Evolutionary conservation across 2,113 vertebrate genomes (phyloP).

Genomic region (Orthonyx spaldingii): DNA sequence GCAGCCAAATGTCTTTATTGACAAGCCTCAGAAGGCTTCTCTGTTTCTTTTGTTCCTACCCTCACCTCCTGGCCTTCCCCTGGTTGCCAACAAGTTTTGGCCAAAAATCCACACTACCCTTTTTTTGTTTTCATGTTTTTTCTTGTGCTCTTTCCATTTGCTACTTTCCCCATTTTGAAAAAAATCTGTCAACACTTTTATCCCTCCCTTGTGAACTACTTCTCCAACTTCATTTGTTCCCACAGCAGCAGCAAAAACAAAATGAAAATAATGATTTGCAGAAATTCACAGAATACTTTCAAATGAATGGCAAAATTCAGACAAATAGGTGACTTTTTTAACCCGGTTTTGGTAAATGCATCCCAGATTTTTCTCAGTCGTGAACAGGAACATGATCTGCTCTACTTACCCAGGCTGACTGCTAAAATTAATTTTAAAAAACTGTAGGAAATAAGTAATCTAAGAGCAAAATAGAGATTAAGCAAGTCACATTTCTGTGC

Average conservation of each 20-base stretch:
- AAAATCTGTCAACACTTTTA: not conserved
- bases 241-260: not conserved
- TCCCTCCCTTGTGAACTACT: not conserved
- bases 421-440: not conserved
- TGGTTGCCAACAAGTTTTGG: not conserved
- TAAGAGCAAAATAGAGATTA: not conserved
- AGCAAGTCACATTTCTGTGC: not conserved
- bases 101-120: fast-evolving
- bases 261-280: not conserved
- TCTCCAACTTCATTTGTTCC: not conserved
- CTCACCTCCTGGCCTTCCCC: not conserved
- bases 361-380: not conserved
- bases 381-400: not conserved
- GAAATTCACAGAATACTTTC: not conserved
- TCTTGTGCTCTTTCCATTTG: not conserved
- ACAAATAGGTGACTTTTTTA: not conserved
- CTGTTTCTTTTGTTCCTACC: not conserved
- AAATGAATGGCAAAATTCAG: not conserved
- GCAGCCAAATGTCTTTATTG: not conserved
- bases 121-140: not conserved
- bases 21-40: not conserved
- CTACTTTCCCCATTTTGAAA: not conserved
- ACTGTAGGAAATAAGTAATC: not conserved
- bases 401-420: not conserved
- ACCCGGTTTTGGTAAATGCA: not conserved